These are phyloP conservation scores for Drosophila micromelanica DNA, from an alignment of 1,140 invertebrate species.

Conservation along the genomic window DNA sequence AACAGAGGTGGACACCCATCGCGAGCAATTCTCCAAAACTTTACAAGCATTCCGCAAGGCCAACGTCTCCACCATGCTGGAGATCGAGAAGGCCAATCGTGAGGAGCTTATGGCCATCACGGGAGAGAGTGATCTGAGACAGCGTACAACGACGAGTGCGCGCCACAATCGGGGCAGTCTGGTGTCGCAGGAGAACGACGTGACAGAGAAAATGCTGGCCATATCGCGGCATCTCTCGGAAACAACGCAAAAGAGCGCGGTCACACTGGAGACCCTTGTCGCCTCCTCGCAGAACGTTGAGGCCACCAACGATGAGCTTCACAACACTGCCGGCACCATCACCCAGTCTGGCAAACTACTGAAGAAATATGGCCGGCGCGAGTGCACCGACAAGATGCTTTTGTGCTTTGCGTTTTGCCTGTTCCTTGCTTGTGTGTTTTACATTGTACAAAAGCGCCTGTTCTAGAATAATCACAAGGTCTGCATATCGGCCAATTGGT, in stretches of 20 bases:
- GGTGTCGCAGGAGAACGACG: conserved; percentile 85
- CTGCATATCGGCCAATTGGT: background rate
- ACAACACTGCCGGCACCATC: conserved; percentile 93
- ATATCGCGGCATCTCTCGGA: conserved; percentile 93
- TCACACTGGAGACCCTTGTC: conserved; percentile 92
- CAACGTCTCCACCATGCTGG: conserved; percentile 89
- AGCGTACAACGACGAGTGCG: conserved; percentile 81
- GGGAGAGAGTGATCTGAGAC: conserved; percentile 86
- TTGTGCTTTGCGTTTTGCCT: conserved; percentile 95
- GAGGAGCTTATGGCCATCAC: conserved; percentile 87
- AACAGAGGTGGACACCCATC: conserved; percentile 88
- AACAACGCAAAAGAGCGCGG: conserved; percentile 93
- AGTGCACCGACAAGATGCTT: conserved; percentile 97
- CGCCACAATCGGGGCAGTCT: conserved; percentile 75
- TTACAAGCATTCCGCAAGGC: conserved; percentile 91
- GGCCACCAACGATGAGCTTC: conserved; percentile 93
- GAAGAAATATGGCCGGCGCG: conserved; percentile 96
- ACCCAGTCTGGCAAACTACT: conserved; percentile 94
- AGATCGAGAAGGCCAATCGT: conserved; percentile 90
- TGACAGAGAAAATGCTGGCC: conserved; percentile 93
- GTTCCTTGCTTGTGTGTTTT: conserved; percentile 95
- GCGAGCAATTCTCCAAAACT: conserved; percentile 89
- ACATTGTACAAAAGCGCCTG: conserved; percentile 95
- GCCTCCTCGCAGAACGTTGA: conserved; percentile 87
- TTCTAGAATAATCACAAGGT: conserved; percentile 86